These are phyloP conservation scores for Andricus quercusramuli DNA, from an alignment of 2,888 invertebrate species.

Conservation along the genomic window DNA sequence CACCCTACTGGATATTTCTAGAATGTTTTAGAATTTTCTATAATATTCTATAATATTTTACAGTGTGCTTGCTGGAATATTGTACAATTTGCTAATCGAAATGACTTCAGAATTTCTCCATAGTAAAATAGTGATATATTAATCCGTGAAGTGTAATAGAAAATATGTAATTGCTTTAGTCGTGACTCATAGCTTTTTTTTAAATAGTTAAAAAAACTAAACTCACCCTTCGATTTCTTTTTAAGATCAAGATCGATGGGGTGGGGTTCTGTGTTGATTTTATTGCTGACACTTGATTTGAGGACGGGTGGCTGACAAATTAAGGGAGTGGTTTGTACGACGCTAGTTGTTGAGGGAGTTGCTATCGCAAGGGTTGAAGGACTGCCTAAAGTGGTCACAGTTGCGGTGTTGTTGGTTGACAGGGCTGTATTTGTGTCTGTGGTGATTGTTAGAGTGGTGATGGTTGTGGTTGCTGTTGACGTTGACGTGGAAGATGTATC, in stretches of 20 bases:
- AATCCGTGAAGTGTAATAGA: no score
- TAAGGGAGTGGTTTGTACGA: constrained; percentile 61
- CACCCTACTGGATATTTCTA: no score
- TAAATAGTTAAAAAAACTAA: constrained; percentile 18
- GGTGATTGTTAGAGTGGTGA: constrained; percentile 56
- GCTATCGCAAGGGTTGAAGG: constrained; percentile 56
- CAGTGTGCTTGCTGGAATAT: no score
- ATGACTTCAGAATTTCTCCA: no score
- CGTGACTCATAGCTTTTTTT: background rate
- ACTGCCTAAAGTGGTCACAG: constrained; percentile 53
- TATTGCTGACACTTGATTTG: constrained; percentile 51
- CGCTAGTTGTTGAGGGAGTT: constrained; percentile 51
- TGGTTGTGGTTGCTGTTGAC: constrained; percentile 55
- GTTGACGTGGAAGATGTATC: constrained; percentile 51
- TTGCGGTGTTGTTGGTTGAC: constrained; percentile 49
- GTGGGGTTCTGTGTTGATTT: constrained; percentile 64
- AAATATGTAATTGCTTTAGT: no score
- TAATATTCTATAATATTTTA: no score
- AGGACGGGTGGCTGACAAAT: constrained; percentile 64
- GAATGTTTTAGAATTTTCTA: no score
- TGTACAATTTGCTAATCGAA: no score
- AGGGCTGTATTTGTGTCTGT: constrained; percentile 48
- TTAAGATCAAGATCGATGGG: constrained; percentile 73
- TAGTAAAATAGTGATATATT: no score
- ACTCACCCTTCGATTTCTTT: constrained; percentile 67